phyloP scores from a whole-genome alignment of 2,797 vertebrate genomes.

The Pelochelys cantorii region DNA sequence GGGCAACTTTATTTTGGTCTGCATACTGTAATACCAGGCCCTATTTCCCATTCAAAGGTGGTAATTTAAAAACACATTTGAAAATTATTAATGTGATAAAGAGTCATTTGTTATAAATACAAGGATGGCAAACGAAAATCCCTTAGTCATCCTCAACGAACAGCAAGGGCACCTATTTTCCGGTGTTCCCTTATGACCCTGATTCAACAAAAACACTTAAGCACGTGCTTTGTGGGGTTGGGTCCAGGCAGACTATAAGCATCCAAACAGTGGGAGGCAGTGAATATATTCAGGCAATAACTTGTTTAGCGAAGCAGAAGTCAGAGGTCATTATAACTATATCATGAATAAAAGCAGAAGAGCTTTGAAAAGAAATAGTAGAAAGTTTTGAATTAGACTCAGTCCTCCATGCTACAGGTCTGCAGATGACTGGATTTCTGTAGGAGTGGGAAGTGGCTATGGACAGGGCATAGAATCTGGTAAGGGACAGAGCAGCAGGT shows the following conservation, averaged over 20 bases:
- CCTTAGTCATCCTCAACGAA: neutral
- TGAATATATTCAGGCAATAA: neutral
- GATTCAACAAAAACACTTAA: neutral
- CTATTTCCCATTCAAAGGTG: neutral
- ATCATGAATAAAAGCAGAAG: neutral
- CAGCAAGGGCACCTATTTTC: neutral
- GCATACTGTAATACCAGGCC: neutral
- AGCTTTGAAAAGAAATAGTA: neutral
- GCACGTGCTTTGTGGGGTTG: neutral
- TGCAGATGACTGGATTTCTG: neutral
- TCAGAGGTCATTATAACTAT: neutral
- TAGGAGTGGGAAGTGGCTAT: neutral
- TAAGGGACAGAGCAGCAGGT: neutral
- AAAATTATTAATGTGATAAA: neutral
- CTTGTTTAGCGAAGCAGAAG: neutral
- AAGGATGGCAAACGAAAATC: neutral
- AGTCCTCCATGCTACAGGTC: neutral
- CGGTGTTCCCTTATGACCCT: rapidly evolving
- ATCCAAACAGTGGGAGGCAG: neutral
- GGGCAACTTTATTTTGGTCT: neutral
- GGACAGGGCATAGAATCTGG: neutral
- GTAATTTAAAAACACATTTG: neutral
- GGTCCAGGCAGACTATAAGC: neutral
- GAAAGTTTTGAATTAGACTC: neutral
- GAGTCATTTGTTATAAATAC: neutral